A percentile compares a stretch with the other conserved stretches of the same genome.
These are phyloP conservation scores for Chloroceryle amazona DNA, from an alignment of 2,797 vertebrate genomes.

Conservation along the genomic window DNA sequence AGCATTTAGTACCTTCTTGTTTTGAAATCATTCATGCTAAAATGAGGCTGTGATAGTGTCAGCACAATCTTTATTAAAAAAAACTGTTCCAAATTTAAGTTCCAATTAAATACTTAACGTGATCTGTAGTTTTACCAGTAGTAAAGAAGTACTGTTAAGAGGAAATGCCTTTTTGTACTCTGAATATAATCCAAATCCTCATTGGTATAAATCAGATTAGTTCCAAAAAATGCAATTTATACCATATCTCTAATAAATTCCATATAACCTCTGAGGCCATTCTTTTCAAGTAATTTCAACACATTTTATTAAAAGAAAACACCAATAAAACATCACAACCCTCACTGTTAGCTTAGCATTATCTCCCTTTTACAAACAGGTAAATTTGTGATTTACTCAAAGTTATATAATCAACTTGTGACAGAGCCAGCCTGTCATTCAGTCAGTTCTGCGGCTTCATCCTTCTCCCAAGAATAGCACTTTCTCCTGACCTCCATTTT, in stretches of 20 bases:
- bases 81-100: background rate
- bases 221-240: background rate
- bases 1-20: background rate
- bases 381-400: background rate
- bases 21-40: background rate
- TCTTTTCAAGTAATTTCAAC: constrained; percentile 12
- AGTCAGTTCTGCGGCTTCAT: background rate
- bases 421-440: background rate
- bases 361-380: background rate
- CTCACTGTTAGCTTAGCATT: background rate
- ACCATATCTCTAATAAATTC: background rate
- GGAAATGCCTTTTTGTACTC: background rate
- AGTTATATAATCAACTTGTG: background rate
- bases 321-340: background rate
- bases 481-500: background rate
- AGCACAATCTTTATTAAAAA: background rate
- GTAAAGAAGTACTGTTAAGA: background rate
- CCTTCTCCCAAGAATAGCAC: background rate
- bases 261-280: background rate
- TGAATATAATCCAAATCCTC: constrained; percentile 3
- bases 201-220: background rate
- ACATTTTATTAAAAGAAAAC: background rate
- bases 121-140: background rate
- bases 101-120: background rate
- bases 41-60: background rate